Evolutionary conservation across 2,113 vertebrate genomes (phyloP).

Genomic region (Copsychus sechellarum): DNA sequence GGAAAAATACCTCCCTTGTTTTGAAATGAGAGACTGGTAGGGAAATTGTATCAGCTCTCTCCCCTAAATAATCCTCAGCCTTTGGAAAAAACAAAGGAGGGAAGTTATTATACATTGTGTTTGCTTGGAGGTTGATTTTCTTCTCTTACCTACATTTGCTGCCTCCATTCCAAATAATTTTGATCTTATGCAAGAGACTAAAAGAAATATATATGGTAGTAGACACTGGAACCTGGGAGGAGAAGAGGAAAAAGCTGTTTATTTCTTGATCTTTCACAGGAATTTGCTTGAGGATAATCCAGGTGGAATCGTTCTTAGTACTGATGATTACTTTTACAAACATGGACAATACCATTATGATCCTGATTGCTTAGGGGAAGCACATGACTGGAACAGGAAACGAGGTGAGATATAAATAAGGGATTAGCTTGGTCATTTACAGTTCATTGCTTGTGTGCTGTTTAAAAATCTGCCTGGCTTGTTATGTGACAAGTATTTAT

Average conservation of each 20-base stretch:
- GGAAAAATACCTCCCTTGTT: not conserved
- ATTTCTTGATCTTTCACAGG: constrained; percentile 71
- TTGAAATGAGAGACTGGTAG: not conserved
- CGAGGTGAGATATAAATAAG: constrained; percentile 78
- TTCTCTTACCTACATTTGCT: not conserved
- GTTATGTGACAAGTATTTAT: not conserved
- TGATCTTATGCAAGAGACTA: not conserved
- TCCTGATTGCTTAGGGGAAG: constrained; percentile 79
- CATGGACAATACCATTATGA: constrained; percentile 85
- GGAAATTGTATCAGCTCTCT: not conserved
- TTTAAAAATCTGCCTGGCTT: not conserved
- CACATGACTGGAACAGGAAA: constrained; percentile 93
- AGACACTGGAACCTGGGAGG: not conserved
- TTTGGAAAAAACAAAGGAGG: not conserved
- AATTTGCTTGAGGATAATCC: constrained; percentile 86
- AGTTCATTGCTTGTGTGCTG: not conserved
- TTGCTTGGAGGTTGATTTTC: not conserved
- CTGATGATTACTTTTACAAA: constrained; percentile 89
- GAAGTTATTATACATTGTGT: not conserved
- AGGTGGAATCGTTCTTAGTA: constrained; percentile 85
- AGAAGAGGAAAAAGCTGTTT: not conserved
- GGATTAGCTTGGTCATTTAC: not conserved
- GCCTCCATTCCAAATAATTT: not conserved
- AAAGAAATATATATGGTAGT: not conserved
- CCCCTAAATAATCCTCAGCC: not conserved